These are phyloP conservation scores for Plebejus argus DNA, from an alignment of 2,888 invertebrate species.

Conservation along the genomic window DNA sequence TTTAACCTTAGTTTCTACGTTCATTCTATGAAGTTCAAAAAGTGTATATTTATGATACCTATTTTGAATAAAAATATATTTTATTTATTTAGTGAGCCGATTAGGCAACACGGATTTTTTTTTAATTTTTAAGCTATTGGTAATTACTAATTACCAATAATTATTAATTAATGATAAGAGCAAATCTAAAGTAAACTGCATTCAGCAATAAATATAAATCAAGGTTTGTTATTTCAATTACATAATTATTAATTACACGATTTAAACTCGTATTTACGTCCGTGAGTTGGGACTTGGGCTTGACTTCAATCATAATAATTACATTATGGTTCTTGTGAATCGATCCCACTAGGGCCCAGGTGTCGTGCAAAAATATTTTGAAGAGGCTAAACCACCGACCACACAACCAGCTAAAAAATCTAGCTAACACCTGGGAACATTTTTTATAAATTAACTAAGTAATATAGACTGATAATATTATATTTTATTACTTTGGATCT, in stretches of 20 bases:
- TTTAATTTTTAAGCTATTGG: not conserved
- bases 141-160: no score
- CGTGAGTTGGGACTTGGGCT: not conserved
- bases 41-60: no score
- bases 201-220: not conserved
- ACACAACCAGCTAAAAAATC: no score
- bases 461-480: no score
- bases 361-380: no score
- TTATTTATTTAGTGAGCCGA: not conserved
- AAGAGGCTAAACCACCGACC: no score
- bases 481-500: no score
- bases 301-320: not conserved
- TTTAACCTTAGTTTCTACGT: no score
- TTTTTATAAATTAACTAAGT: no score
- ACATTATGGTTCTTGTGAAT: constrained; percentile 2
- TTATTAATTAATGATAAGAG: not conserved
- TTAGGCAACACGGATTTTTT: not conserved
- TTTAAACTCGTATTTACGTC: not conserved
- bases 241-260: not conserved
- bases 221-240: not conserved
- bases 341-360: not conserved
- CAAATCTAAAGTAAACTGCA: not conserved
- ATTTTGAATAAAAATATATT: no score
- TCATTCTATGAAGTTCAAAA: no score
- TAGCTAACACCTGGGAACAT: no score